Evolutionary conservation across 2,888 invertebrate species (phyloP), one percentile per base, ranked within the genome.

Genomic region (Lochmaea crataegi): DNA sequence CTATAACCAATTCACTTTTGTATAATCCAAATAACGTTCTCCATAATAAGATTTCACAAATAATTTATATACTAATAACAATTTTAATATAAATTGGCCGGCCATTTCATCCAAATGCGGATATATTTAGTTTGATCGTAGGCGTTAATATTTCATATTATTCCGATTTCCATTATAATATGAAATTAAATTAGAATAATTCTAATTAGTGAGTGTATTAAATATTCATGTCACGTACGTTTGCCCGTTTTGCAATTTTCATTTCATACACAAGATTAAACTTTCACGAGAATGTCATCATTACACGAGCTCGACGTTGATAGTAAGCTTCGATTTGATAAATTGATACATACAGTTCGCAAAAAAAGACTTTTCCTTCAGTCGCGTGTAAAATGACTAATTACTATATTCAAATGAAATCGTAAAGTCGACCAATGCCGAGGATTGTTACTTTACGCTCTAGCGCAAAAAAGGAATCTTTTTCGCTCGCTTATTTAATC

Each of bases 141-240:
- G 53, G 16, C 53, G 53, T 53, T 53, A 53, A 53, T 53, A 53
- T 53, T 53, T 53, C 53, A 53, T 10, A 53, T 53, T 18, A 53
- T 53, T 53, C 16, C 53, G 6, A 18, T 53, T 53, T 10, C 18
- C 53, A 53, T 18, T 53, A 53, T 18, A 16, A 53, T 18, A 18
- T 53, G 53, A 9, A 53, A 53, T 53, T 53, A 9, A 53, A 18
- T 16, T 53, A 18, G 18, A 53, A 53, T 32, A 32, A 32, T 5
- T 32, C 32, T 32, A 32, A 32, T 53, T 53, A 53, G 16, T 10
- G 1, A 18, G 53, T 2, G 18, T 53, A 18, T 53, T 10, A 10
- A 53, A 16, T 53, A 53, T 53, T 16, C 14, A 53, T 53, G 9
- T 53, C 18, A 53, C 53, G 53, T 53, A 18, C 10, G 11, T 53